Conservation (phyloP, 2,113 vertebrate species). For the Psephotus haematonotus region DNA sequence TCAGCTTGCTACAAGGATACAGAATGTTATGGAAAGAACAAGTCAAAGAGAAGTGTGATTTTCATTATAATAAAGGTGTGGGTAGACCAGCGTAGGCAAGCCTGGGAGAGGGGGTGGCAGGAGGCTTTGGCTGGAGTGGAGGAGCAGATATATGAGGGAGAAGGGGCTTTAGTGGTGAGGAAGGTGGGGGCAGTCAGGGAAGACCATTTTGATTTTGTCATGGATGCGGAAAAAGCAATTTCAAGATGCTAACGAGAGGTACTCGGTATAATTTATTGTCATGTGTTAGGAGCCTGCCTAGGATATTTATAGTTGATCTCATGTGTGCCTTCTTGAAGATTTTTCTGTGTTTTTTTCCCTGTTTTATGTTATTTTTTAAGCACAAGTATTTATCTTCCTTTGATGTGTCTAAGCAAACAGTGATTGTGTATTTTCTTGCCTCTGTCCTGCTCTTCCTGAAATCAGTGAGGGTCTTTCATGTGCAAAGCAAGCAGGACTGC, state of each 20-base stretch:
- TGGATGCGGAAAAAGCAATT: fast-evolving
- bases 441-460: neutral
- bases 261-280: neutral
- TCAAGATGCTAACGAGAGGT: neutral
- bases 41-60: neutral
- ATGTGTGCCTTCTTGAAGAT: neutral
- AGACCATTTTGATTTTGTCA: neutral
- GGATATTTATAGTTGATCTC: neutral
- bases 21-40: neutral
- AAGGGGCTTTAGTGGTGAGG: neutral
- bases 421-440: fast-evolving
- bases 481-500: neutral
- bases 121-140: neutral
- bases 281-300: neutral
- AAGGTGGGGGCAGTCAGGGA: neutral
- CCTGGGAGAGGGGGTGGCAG: neutral
- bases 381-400: neutral
- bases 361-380: fast-evolving
- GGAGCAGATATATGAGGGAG: neutral
- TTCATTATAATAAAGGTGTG: neutral
- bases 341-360: neutral
- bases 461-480: neutral
- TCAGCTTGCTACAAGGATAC: neutral
- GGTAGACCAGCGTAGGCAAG: neutral
- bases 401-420: neutral